Base-by-base conservation (phyloP, 1,140 invertebrate genomes). In the Glossosoma conforme region DNA sequence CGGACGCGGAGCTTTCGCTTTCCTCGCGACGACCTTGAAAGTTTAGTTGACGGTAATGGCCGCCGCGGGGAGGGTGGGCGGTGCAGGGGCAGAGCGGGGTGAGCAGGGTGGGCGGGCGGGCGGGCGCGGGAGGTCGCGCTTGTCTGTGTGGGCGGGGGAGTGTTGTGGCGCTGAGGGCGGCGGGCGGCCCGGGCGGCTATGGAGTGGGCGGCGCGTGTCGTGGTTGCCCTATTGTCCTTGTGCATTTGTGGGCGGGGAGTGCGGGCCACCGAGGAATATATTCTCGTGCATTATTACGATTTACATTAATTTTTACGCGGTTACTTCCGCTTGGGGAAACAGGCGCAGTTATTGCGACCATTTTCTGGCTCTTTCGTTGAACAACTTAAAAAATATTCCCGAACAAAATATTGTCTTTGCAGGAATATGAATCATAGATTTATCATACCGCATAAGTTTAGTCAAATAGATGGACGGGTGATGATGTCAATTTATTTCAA, bases 301-400 rank as follows among this genome's bases (percentile, higher is more conserved):
- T 55, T 56, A 44, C 55, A 52, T 52, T 54, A 60, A 60, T 62
- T 61, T 57, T 70, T 70, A 68, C 64, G 30, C 50, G 56, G 61
- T 32, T 48, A 55, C 62, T 41, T 44, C 38, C 30, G 40, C 35
- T 36, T 24, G 19, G n/a, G n/a, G n/a, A n/a, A n/a, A n/a, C n/a
- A n/a, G n/a, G n/a, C n/a, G n/a, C n/a, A n/a, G n/a, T n/a, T n/a
- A n/a, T n/a, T n/a, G n/a, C n/a, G n/a, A n/a, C n/a, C n/a, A n/a
- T n/a, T n/a, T n/a, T n/a, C n/a, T n/a, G n/a, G n/a, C n/a, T n/a
- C n/a, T n/a, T n/a, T n/a, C n/a, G n/a, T n/a, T n/a, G n/a, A n/a
- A n/a, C n/a, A n/a, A n/a, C n/a, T n/a, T n/a, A n/a, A n/a, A n/a
- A n/a, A n/a, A n/a, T n/a, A n/a, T n/a, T n/a, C n/a, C n/a, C n/a